Evolutionary conservation across 2,797 vertebrate genomes (phyloP), one percentile per base, ranked within the genome.

Genomic region (Megalops cyprinoides): DNA sequence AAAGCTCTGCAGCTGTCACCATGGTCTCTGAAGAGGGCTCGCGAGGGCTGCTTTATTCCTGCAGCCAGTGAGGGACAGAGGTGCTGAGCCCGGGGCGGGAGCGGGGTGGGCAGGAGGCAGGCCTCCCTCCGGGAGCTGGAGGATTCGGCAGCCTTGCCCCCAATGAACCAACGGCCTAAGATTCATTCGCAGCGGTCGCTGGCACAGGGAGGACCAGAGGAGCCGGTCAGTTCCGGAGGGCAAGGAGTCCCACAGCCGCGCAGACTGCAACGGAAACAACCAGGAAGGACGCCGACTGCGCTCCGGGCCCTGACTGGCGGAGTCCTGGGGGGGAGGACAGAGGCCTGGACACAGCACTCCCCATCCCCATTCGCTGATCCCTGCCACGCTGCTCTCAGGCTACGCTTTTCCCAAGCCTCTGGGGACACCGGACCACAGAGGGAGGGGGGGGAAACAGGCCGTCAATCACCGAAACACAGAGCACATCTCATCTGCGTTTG

Each of bases 31-130:
- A 28, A 31, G 78, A 67, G 60, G 2, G 48, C 77, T 46, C 31
- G 8, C 44, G 77, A n/a, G 77, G 48, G 10, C 49, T 75, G 46
- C 79, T 60, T 48, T 62, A 75, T 49, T 46, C 28, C 71, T 51
- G 18, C 42, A 7, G 67, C 14, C 69, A n/a, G 25, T 1, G 14
- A 4, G 62, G 5, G 62, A 15, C 34, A 7, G 34, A 67, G 62
- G 62, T 67, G 62, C 12, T 31, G 8, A 65, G 34, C 2, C 39
- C 39, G 15, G 51, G 51, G n/a, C 25, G n/a, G 44, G 79, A 25
- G 51, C 25, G 25, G 15, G 25, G n/a, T 15, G n/a, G 51, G n/a
- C 34, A 62, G n/a, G n/a, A n/a, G n/a, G n/a, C n/a, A n/a, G n/a
- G n/a, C n/a, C n/a, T n/a, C n/a, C n/a, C n/a, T n/a, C 56, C n/a